Percentiles rank a stretch among this genome's conserved stretches.
phyloP scores from a whole-genome alignment of 2,888 invertebrate genomes.

The Tanytarsus gracilentus region DNA sequence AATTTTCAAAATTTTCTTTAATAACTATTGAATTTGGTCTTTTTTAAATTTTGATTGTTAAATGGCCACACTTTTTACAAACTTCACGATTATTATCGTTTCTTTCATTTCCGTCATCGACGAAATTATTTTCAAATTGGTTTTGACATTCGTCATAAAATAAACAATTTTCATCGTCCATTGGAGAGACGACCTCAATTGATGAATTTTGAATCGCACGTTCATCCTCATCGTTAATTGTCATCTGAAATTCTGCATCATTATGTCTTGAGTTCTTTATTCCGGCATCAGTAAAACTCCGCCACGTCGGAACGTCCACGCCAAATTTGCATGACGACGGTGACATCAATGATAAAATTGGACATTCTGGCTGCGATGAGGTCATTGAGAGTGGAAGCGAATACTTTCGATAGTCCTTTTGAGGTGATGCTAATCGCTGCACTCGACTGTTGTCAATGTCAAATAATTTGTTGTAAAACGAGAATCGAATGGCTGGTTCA shows the following conservation, averaged over 20 bases:
- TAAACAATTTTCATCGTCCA: background rate
- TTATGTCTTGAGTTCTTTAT: background rate
- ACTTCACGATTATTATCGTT: background rate
- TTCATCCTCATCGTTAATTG: background rate
- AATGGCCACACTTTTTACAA: slow-evolving; percentile 24
- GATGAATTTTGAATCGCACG: background rate
- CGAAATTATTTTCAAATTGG: background rate
- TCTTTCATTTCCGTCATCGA: background rate
- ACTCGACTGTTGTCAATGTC: background rate
- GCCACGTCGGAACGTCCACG: background rate
- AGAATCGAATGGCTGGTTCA: slow-evolving; percentile 29
- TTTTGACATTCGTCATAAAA: background rate
- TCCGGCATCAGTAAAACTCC: background rate
- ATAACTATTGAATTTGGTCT: background rate
- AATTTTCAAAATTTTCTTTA: background rate
- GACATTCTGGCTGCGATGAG: background rate
- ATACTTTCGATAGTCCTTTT: slow-evolving; percentile 13
- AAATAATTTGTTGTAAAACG: slow-evolving; percentile 30
- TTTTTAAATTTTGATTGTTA: background rate
- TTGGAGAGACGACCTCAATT: background rate
- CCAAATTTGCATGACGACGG: background rate
- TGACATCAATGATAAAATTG: background rate
- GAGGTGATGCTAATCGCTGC: background rate
- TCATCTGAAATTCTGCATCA: background rate
- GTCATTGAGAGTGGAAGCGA: background rate